Evolutionary conservation across 2,113 vertebrate genomes (phyloP), one percentile per base, ranked within the genome.

Genomic region (Acanthisitta chloris): DNA sequence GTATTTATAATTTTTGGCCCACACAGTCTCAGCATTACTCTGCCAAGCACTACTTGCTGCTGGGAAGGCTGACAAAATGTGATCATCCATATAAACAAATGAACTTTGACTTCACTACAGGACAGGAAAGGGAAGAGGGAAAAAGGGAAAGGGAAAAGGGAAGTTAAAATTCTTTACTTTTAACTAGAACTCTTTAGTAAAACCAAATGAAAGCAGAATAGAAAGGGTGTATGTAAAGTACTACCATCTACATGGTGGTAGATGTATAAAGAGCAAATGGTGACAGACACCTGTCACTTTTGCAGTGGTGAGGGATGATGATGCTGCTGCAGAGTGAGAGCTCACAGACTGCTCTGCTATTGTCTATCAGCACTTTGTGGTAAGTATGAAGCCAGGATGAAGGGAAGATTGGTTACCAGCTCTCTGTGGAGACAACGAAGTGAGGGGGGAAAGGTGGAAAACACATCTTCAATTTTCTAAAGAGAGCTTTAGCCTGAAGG

Each of bases 21-120:
- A 15, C 4, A 5, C 7, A 74, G 40, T 72, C 67, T 91, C 59
- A 90, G 67, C 13, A 72, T 89, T 62, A 65, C 64, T 31, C 74
- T 89, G 91, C 94, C 95, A 97, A 98, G 83, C 26, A 74, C 64
- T 96, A 58, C 93, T 97, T 94, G 72, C 66, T 94, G 90, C 61
- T 91, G 97, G 97, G 91, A 97, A 89, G 48, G 57, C 66, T 90
- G 88, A 97, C 96, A 97, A 96, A 92, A 95, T 78, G 20, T 57
- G 40, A 67, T 95, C 81, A 76, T 88, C 38, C 77, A 93, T 82
- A 95, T 82, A 95, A 97, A 85, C 73, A 84, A 91, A 84, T 65
- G 48, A 90, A 83, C 57, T 74, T 86, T 31, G 79, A 65, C 26
- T 80, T 46, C 51, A n/a, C 31, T 34, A 17, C 0, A 45, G 43